Base-by-base conservation (phyloP, 1,140 invertebrate genomes). In the Sitobion miscanthi region DNA sequence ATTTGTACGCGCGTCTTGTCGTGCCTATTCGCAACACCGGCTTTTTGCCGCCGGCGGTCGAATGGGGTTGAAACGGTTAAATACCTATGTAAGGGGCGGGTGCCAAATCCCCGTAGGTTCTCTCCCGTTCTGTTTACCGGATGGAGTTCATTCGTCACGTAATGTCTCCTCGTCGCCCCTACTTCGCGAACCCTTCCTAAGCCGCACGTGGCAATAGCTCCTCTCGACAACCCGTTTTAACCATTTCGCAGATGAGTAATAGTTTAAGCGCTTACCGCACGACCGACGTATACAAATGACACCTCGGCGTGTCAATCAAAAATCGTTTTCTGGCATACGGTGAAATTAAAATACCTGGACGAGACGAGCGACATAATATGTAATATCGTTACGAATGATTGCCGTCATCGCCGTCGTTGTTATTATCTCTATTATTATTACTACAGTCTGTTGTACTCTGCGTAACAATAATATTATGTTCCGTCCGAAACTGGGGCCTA, bases 221-320 rank as follows among this genome's bases (percentile, higher is more conserved):
- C 38, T 85, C 82, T 86, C 30, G 77, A 93, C 82, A 57, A 52
- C 82, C 47, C 49, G 42, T 93, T 93, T 85, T 93, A 77, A 77
- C 82, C 52, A 45, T 86, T 83, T 92, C 38, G 25, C 77, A n/a
- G 82, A 92, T 92, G 82, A 92, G 91, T 85, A 85, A 92, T 92
- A 92, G 91, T 85, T 54, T 90, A 30, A 30, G 6, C 54, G 38
- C 38, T 23, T 23, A 85, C 49, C 54, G 57, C 91, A 49, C 42
- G 30, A 54, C 77, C 47, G 82, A 92, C 91, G 35, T 23, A 85
- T 92, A 92, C 47, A 85, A 85, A 92, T 85, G 82, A 35, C 77
- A 85, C 35, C 30, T 25, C n/a, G 62, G 62, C n/a, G n/a, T 92
- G 77, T 92, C 69, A 85, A 92, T 92, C 91, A 93, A 54, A 57